These are phyloP conservation scores for Suncus etruscus DNA, from an alignment of 2,113 vertebrate species.

Conservation along the genomic window DNA sequence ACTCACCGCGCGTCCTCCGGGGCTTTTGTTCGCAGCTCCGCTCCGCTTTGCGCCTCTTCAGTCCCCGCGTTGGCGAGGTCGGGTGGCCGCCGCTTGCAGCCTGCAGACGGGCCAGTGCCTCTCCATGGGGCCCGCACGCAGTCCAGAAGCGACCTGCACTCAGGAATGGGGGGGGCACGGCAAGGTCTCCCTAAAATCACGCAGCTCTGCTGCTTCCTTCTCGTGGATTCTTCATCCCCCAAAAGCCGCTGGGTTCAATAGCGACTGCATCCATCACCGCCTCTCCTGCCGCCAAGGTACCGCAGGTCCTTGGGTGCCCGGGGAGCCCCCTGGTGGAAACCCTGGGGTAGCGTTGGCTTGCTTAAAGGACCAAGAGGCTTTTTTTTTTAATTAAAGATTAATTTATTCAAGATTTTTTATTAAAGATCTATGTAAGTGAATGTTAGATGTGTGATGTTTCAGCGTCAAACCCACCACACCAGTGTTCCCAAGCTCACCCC, in stretches of 20 bases:
- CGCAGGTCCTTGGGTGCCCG: conserved; percentile 34
- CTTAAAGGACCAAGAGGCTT: conserved; percentile 43
- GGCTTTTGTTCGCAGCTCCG: conserved; percentile 76
- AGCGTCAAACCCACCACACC: too few species aligned
- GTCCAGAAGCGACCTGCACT: conserved; percentile 50
- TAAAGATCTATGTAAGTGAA: too few species aligned
- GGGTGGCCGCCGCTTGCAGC: conserved; percentile 70
- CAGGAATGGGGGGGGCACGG: conserved; percentile 55
- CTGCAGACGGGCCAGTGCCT: conserved; percentile 56
- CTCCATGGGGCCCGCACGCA: conserved; percentile 73
- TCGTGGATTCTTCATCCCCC: conserved; percentile 52
- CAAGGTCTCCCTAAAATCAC: conserved; percentile 76
- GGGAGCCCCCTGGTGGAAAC: conserved; percentile 75
- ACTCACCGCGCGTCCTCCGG: conserved; percentile 65
- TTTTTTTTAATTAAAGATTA: not conserved
- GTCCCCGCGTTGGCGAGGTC: conserved; percentile 53
- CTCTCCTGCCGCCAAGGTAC: conserved; percentile 52
- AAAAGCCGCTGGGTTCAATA: conserved; percentile 68
- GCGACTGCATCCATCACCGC: conserved; percentile 67
- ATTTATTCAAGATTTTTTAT: too few species aligned
- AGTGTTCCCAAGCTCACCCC: too few species aligned
- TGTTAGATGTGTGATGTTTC: too few species aligned
- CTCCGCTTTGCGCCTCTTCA: conserved; percentile 39
- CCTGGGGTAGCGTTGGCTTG: conserved; percentile 28
- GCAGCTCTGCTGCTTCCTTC: conserved; percentile 42